phyloP scores from a whole-genome alignment of 2,113 vertebrate genomes.

The Sphaerodactylus townsendi region DNA sequence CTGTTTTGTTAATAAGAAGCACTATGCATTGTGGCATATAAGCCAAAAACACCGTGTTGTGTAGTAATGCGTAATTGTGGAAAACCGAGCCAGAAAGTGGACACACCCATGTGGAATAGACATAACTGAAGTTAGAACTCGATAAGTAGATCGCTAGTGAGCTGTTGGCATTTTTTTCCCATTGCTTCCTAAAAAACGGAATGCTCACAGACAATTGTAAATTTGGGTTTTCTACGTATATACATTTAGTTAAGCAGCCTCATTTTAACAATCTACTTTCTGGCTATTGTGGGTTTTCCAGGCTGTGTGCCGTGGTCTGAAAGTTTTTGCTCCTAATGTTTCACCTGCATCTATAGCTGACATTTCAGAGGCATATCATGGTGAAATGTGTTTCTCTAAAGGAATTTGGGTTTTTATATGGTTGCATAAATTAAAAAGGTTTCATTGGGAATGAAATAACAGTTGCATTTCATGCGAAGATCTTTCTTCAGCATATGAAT shows the following conservation, averaged over 20 bases:
- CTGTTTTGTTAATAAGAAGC: neutral
- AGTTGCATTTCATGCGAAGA: neutral
- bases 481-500: fast-evolving
- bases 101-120: neutral
- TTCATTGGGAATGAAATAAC: neutral
- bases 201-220: neutral
- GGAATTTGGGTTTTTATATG: neutral
- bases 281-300: no score
- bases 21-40: neutral
- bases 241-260: neutral
- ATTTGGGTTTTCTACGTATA: neutral
- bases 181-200: neutral
- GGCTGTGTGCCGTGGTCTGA: no score
- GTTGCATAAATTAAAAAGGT: neutral
- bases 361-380: no score
- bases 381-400: no score
- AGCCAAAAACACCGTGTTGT: neutral
- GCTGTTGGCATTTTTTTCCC: no score
- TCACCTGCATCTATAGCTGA: no score
- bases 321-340: no score
- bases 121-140: neutral
- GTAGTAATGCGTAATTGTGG: neutral
- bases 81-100: neutral
- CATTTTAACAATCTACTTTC: neutral
- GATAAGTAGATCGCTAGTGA: neutral